phyloP scores from a whole-genome alignment of 2,113 vertebrate species.

The Gavia stellata region DNA sequence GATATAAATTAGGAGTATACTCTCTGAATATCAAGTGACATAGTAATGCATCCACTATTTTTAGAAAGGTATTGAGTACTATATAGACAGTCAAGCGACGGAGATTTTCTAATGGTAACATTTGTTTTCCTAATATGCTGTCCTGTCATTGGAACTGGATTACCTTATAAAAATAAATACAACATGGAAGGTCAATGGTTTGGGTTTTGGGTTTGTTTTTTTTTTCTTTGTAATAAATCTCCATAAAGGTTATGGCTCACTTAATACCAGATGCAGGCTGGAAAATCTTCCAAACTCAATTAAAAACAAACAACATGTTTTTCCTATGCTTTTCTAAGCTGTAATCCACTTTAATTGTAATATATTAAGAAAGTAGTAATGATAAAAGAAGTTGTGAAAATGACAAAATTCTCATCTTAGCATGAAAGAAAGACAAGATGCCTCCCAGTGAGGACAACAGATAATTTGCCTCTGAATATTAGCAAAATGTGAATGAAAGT shows the following conservation, averaged over 20 bases:
- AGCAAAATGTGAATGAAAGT: neutral
- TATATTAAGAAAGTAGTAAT: neutral
- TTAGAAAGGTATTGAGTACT: neutral
- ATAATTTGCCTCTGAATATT: neutral
- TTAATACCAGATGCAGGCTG: neutral
- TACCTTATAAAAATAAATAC: neutral
- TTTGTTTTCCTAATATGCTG: neutral
- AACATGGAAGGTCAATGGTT: neutral
- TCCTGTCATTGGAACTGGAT: neutral
- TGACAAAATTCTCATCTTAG: neutral
- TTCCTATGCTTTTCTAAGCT: neutral
- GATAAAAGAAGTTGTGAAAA: neutral
- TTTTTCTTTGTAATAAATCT: neutral
- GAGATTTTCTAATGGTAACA: neutral
- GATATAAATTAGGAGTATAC: neutral
- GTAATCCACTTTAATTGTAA: neutral
- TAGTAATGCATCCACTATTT: neutral
- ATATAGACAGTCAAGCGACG: neutral
- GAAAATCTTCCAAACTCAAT: neutral
- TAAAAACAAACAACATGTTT: neutral
- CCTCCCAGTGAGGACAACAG: neutral
- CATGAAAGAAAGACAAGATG: neutral
- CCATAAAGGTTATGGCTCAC: neutral
- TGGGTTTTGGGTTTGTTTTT: neutral
- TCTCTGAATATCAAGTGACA: neutral